Percentiles rank a stretch among this genome's conserved stretches.
These are phyloP conservation scores for Leucophenga montana DNA, from an alignment of 2,888 invertebrate species.

Conservation along the genomic window DNA sequence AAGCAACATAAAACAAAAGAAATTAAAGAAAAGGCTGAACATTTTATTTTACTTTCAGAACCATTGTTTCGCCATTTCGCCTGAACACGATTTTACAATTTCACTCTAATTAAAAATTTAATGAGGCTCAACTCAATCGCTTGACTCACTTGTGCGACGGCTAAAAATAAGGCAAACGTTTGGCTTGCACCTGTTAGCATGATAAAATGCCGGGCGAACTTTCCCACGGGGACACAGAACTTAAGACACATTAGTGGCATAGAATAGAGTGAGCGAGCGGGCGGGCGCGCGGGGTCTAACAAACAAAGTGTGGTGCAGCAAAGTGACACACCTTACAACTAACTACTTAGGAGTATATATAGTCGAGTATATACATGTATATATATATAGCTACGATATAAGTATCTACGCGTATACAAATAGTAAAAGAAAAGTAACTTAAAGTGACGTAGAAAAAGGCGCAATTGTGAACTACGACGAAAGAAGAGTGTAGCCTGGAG, in stretches of 20 bases:
- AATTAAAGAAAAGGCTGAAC: neutral
- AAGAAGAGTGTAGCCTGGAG: neutral
- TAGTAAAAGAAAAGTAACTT: neutral
- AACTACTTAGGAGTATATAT: neutral
- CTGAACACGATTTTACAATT: conserved; percentile 50
- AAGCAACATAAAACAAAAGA: conserved; percentile 1
- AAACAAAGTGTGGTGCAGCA: neutral
- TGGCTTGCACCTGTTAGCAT: conserved; percentile 58
- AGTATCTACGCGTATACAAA: too few relatives aligned
- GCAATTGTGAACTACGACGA: neutral
- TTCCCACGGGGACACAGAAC: conserved; percentile 54
- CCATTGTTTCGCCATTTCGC: too few relatives aligned
- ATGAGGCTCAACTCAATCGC: conserved; percentile 59
- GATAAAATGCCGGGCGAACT: conserved; percentile 46
- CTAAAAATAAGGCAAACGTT: neutral
- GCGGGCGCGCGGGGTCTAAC: too few relatives aligned
- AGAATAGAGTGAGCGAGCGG: too few relatives aligned
- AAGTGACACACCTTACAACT: conserved; percentile 13
- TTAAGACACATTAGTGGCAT: neutral
- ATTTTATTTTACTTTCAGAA: too few relatives aligned
- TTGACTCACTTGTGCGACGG: conserved; percentile 9
- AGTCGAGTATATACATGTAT: neutral
- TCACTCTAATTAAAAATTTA: conserved; percentile 63
- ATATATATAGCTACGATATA: too few relatives aligned
- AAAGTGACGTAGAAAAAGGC: neutral